These are phyloP conservation scores for Chrysolina oricalcia DNA, from an alignment of 2,888 invertebrate genomes.

Conservation along the genomic window DNA sequence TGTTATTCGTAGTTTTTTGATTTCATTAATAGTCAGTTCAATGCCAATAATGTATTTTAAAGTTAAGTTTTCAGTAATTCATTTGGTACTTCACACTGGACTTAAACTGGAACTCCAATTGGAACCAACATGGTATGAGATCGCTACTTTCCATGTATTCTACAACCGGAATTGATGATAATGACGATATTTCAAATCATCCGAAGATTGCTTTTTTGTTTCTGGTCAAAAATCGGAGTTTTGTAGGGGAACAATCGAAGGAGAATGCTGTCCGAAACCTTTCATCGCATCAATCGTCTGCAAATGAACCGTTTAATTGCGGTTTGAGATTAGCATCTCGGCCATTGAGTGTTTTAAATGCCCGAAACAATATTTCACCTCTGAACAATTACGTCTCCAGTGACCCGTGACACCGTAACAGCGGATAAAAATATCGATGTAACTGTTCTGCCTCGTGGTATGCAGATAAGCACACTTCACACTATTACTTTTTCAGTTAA, in stretches of 20 bases:
- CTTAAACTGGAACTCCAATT: no score
- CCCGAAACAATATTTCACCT: slow-evolving; percentile 18
- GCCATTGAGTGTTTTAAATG: slow-evolving; percentile 15
- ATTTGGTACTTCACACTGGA: no score
- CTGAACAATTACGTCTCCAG: slow-evolving; percentile 16
- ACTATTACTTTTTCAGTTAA: neutral
- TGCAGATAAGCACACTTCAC: slow-evolving; percentile 17
- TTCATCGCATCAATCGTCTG: slow-evolving; percentile 16
- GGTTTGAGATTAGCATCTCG: slow-evolving; percentile 12
- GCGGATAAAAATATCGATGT: slow-evolving; percentile 14
- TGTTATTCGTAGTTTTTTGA: no score
- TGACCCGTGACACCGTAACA: slow-evolving; percentile 14
- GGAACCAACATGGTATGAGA: no score
- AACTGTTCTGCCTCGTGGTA: slow-evolving; percentile 13
- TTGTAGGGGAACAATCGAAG: neutral
- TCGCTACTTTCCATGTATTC: no score
- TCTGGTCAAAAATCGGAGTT: no score
- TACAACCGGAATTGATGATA: no score
- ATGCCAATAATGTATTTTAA: no score
- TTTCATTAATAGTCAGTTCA: no score
- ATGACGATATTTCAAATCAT: no score
- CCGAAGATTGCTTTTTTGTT: no score
- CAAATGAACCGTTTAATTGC: slow-evolving; percentile 16
- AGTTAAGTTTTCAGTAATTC: no score
- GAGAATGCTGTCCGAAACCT: neutral